Evolutionary conservation across 53 echinoderm and acorn worm genomes (phyloP), one percentile per base, ranked within the genome.

Genomic region (Holothuria scabra): DNA sequence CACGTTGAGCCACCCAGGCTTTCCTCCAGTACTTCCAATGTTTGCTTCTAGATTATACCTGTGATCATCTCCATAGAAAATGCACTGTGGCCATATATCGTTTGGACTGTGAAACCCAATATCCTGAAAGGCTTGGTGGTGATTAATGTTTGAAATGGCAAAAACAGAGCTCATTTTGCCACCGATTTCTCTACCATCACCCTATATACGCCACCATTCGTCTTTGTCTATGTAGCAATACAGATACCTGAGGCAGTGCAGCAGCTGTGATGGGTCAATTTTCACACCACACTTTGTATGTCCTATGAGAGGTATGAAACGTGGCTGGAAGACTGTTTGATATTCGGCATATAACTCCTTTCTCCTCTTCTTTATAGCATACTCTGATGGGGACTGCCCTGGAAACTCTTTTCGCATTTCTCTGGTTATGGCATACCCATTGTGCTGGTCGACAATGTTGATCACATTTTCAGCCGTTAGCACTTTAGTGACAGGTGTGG

Each of bases 51-150:
- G 25, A 20, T 46, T 66, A 18, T 26, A 74, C 24, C 74, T 37
- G 24, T 74, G 74, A 23, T 74, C 83, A 66, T 56, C 55, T 19
- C 83, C 83, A 32, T 83, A 83, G 48, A 83, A 83, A 22, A 83
- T 83, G 9, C 46, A 41, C 0, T 67, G 46, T 30, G 83, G 83
- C 83, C 83, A 83, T 8, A 83, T 46, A 44, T 83, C 83, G 3
- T 63, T 34, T 34, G 82, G 62, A 5, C 82, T 49, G 29, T 82
- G 82, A 44, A 10, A 62, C 18, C 28, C 44, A 8, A 82, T 56
- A 41, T 28, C 52, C 26, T 83, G 66, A 2, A 83, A n/a, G 5
- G 25, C 9, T 41, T 83, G 83, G 1, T 74, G 49, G 48, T 74
- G 5, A 22, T 74, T 74, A 5, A 74, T 74, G 21, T 46, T 46